phyloP scores from a whole-genome alignment of 2,113 vertebrate species.

The Sapajus apella region DNA sequence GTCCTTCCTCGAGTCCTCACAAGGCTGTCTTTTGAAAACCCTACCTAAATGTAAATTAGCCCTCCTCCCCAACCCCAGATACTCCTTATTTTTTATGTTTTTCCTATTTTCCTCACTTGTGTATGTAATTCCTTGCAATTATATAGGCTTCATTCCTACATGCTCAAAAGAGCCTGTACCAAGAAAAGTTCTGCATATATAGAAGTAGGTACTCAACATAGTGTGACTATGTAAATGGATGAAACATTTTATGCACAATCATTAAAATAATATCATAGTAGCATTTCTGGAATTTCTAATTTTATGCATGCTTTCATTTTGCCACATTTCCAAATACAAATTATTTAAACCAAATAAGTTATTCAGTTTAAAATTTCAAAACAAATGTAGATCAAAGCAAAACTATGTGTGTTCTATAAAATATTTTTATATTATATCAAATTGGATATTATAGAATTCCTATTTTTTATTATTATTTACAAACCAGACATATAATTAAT shows the following conservation, averaged over 20 bases:
- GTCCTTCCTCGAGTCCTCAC: background rate
- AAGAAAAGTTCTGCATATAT: background rate
- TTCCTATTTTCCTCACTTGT: background rate
- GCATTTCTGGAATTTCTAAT: background rate
- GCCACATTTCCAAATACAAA: background rate
- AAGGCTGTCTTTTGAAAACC: background rate
- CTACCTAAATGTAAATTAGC: background rate
- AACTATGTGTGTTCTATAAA: background rate
- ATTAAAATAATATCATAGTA: background rate
- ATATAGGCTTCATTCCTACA: background rate
- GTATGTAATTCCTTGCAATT: background rate
- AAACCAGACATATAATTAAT: background rate
- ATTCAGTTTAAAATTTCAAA: slow-evolving; percentile 8
- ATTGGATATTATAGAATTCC: background rate
- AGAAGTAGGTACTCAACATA: background rate
- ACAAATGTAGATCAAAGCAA: background rate
- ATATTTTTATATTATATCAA: background rate
- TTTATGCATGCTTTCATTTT: background rate
- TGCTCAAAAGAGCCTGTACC: background rate
- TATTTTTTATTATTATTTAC: background rate
- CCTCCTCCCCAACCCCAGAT: background rate
- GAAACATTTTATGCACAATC: background rate
- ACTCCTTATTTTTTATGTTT: background rate
- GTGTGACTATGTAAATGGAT: background rate
- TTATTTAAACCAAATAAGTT: background rate